Evolutionary conservation across 2,797 vertebrate genomes (phyloP).

Genomic region (Coranthus polyacanthus): DNA sequence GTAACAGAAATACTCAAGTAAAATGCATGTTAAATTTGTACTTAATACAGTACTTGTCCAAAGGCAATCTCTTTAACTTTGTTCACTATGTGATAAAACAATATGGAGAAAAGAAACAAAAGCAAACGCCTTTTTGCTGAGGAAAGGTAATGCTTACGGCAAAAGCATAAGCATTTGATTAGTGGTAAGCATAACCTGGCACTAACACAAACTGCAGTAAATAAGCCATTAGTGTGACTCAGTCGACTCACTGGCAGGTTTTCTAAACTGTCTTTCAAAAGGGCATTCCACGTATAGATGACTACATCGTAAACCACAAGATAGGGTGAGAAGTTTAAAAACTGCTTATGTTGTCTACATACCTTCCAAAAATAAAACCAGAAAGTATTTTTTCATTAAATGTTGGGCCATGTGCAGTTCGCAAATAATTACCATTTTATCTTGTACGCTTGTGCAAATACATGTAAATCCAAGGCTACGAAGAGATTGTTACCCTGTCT

Average conservation of each 20-base stretch:
- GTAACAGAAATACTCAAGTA: too few species aligned
- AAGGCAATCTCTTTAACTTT: not conserved
- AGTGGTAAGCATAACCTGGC: constrained; percentile 11
- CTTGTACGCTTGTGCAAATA: constrained; percentile 39
- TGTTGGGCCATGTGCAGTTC: constrained; percentile 8
- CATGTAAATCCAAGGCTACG: constrained; percentile 56
- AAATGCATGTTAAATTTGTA: too few species aligned
- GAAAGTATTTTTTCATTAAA: constrained; percentile 15
- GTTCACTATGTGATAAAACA: not conserved
- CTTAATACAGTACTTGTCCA: too few species aligned
- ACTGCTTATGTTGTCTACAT: not conserved
- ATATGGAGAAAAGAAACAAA: not conserved
- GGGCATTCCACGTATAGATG: constrained; percentile 9
- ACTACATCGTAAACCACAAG: constrained; percentile 3
- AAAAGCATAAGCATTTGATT: constrained; percentile 17
- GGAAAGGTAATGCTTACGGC: not conserved
- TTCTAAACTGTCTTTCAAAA: not conserved
- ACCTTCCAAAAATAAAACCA: not conserved
- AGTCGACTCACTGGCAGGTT: constrained; percentile 4
- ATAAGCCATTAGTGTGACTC: constrained; percentile 19
- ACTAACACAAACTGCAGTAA: not conserved
- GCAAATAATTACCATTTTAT: constrained; percentile 47
- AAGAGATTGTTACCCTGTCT: constrained; percentile 48
- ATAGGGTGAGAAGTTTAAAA: constrained; percentile 20
- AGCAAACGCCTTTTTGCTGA: not conserved